Base-by-base conservation (phyloP, 2,113 vertebrate species). In the Phrynosoma blainvillii region DNA sequence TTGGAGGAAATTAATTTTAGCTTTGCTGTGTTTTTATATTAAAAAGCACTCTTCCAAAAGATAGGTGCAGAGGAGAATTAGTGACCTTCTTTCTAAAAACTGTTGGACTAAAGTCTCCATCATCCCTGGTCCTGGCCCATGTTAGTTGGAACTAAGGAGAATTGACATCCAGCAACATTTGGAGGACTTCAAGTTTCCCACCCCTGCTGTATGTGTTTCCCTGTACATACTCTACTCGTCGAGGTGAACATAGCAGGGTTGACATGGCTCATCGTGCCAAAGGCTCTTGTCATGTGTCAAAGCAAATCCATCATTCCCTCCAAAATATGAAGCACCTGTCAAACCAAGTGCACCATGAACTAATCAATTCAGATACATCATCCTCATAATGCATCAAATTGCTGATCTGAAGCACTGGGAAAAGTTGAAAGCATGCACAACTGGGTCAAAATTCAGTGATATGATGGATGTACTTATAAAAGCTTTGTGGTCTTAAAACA, bases 211-310 rank as follows among this genome's bases (percentile, higher is more conserved):
- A 68, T n/a, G 23, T 66, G 14, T 13, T 13, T 16, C 16, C 56
- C 56, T 32, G 6, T 68, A 54, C 14, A 2, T 68, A 47, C 30
- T 20, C 11, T 52, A n/a, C 8, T 23, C 59, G 27, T 10, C 32
- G 27, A 70, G 40, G 74, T 79, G 62, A 79, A 70, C 62, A 68
- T 23, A 47, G 20, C 62, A 68, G 76, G 9, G 30, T 79, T 32
- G 30, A 86, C 21, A 52, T 9, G 11, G 14, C n/a, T 68, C 76
- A 79, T 79, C 20, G 62, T 54, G 75, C 84, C 76, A 79, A 79
- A 79, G 76, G 42, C 76, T 86, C 76, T 86, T 70, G 59, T 86
- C 59, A 68, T 86, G 42, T 68, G 76, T 79, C 75, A 86, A 79
- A 86, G 30, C 14, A 11, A 78, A 86, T 86, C 62, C 42, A 25